Conservation (phyloP, 2,888 invertebrate species). For the Lithophane semibrunnea region DNA sequence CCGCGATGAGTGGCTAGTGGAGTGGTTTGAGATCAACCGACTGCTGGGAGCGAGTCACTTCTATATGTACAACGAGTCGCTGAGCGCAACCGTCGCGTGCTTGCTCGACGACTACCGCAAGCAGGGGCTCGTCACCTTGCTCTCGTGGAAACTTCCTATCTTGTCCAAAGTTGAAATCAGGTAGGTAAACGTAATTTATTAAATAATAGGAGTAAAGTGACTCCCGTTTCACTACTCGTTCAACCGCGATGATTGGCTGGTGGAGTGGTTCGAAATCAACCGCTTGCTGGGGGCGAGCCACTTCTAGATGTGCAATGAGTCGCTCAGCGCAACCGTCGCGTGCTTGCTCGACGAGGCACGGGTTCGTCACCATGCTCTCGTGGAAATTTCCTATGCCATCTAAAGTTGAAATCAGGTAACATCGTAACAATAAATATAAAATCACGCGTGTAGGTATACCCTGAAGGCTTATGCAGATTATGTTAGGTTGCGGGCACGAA, state of each 20-base stretch:
- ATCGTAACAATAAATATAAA: no score
- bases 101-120: conserved; percentile 92
- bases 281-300: conserved; percentile 95
- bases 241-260: conserved; percentile 94
- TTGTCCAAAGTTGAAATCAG: conserved; percentile 96
- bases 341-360: conserved; percentile 93
- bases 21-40: conserved; percentile 96
- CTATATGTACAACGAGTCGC: conserved; percentile 97
- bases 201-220: not conserved
- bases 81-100: conserved; percentile 95
- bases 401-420: conserved; percentile 80
- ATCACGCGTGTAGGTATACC: not conserved
- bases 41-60: conserved; percentile 96
- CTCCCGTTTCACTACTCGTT: conserved; percentile 96
- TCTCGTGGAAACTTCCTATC: conserved; percentile 96
- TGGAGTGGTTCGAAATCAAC: conserved; percentile 97
- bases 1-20: conserved; percentile 95
- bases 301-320: conserved; percentile 97
- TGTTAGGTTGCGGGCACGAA: no score
- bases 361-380: conserved; percentile 93
- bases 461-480: not conserved
- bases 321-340: conserved; percentile 94
- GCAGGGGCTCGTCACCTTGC: conserved; percentile 92
- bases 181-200: conserved; percentile 79
- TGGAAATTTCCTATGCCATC: conserved; percentile 97